A percentile compares a stretch with the other conserved stretches of the same genome.
These are phyloP conservation scores for Centropus unirufus DNA, from an alignment of 2,113 vertebrate species.

Conservation along the genomic window DNA sequence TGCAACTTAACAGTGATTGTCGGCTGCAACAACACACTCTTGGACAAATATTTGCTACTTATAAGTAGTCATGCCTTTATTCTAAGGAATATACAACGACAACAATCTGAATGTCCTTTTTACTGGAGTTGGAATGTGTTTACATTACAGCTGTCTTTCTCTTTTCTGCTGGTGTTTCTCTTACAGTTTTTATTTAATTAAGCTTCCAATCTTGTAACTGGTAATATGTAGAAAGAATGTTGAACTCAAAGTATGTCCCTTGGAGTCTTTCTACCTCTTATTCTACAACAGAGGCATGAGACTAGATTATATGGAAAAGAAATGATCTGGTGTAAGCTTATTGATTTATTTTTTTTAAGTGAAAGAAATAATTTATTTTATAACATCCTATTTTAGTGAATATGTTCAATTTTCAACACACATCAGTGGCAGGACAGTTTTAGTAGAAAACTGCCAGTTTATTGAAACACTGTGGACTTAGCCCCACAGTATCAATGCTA, in stretches of 20 bases:
- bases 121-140: neutral
- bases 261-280: neutral
- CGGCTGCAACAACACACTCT: neutral
- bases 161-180: neutral
- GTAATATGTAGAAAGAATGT: neutral
- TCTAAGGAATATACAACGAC: neutral
- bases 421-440: neutral
- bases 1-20: neutral
- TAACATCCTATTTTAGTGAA: neutral
- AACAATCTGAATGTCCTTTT: neutral
- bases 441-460: neutral
- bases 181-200: neutral
- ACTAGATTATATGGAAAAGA: neutral
- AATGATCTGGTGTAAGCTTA: neutral
- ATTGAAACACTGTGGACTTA: neutral
- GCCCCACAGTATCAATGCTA: neutral
- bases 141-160: neutral
- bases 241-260: neutral
- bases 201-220: neutral
- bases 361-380: neutral
- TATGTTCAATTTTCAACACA: neutral
- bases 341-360: neutral
- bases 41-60: neutral
- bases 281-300: neutral
- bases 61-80: neutral